Evolutionary conservation across 2,888 invertebrate species (phyloP).

Genomic region (Trachelus troglodyta): DNA sequence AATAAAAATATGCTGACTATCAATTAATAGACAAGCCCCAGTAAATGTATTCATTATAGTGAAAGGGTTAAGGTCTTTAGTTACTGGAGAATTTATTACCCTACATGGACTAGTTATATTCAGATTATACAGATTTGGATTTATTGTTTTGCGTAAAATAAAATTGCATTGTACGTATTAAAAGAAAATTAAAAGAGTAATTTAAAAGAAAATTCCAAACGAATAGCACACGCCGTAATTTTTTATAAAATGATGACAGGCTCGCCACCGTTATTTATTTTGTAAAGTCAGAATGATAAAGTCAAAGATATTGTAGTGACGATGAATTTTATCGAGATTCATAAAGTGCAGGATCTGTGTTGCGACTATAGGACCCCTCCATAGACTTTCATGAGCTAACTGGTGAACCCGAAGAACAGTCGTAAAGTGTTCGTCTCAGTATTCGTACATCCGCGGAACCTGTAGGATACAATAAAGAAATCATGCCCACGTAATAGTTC

Average conservation of each 20-base stretch:
- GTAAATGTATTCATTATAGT: too few relatives aligned
- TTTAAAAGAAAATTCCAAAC: not conserved
- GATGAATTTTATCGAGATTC: not conserved
- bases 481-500: not conserved
- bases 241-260: not conserved
- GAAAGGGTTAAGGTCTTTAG: too few relatives aligned
- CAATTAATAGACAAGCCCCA: too few relatives aligned
- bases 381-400: conserved; percentile 21
- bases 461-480: conserved; percentile 3
- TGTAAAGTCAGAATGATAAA: not conserved
- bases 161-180: not conserved
- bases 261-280: not conserved
- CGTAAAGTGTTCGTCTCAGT: conserved; percentile 34
- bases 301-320: not conserved
- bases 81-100: too few relatives aligned
- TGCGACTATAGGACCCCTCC: not conserved
- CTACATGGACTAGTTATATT: too few relatives aligned
- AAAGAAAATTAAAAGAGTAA: too few relatives aligned
- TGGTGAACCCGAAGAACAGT: conserved; percentile 27
- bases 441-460: conserved; percentile 26
- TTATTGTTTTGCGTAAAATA: not conserved
- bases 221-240: not conserved
- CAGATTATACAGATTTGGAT: too few relatives aligned
- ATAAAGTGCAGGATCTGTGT: not conserved
- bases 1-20: too few relatives aligned